Percentiles rank a stretch among this genome's conserved stretches.
These are phyloP conservation scores for Apodemus agrarius DNA, from an alignment of 2,797 vertebrate genomes.

Conservation along the genomic window DNA sequence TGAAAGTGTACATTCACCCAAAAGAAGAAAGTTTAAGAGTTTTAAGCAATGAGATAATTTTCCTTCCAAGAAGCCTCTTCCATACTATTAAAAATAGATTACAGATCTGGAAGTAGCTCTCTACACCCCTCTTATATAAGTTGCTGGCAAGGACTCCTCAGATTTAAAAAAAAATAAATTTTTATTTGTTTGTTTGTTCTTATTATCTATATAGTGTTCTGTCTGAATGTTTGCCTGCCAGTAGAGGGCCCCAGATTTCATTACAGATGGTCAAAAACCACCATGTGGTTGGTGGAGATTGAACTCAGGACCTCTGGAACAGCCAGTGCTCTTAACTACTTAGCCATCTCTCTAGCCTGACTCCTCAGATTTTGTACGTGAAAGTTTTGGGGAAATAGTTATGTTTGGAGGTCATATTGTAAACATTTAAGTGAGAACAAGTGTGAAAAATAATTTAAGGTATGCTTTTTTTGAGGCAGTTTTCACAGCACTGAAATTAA, in stretches of 20 bases:
- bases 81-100: conserved; percentile 23
- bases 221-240: neutral
- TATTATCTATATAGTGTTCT: neutral
- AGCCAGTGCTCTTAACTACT: neutral
- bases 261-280: neutral
- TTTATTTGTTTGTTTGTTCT: neutral
- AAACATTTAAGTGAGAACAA: conserved; percentile 7
- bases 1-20: neutral
- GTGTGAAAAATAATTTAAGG: neutral
- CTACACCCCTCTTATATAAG: neutral
- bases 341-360: neutral
- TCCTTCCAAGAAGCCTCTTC: neutral
- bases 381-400: neutral
- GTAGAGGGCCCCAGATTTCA: neutral
- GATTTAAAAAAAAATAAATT: neutral
- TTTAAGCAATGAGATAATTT: neutral
- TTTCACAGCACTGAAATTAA: conserved; percentile 29
- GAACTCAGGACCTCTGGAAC: neutral
- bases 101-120: neutral
- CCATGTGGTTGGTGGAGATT: neutral
- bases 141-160: neutral
- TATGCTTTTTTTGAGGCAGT: neutral
- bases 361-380: neutral
- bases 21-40: neutral
- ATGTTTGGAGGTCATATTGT: neutral